Evolutionary conservation across 30 jellyfish, hydroid and myxozoan species (phyloP), one percentile per base, ranked within the genome.

Genomic region (Aurelia sp.): DNA sequence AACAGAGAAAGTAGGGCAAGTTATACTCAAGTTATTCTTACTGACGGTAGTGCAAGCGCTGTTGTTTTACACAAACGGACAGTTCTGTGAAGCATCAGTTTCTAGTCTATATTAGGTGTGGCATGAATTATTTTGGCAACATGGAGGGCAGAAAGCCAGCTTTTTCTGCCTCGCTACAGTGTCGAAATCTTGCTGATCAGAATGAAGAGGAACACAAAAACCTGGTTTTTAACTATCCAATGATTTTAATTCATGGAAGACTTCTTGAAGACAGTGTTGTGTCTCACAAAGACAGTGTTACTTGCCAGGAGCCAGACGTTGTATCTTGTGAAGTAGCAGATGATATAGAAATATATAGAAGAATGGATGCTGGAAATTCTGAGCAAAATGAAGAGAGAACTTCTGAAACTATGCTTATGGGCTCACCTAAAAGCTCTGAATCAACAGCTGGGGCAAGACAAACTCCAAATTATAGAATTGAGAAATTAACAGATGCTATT

Each of bases 241-340:
- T 81, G 22, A 19, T 81, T 33, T 59, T 66, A 22, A n/a, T 81
- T 53, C 79, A 16, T 66, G 91, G 91, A 41, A 12, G 22, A 24
- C 20, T 80, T 41, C 20, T 4, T 17, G 79, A 78, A 20, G 78
- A 17, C 31, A 30, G 22, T 78, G 78, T 24, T 2, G 15, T 8
- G 18, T 15, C 68, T 4, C 33, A 33, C 12, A 61, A 18, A 31
- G 74, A 21, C 63, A 41, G 47, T 17, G 16, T 20, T 10, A 5
- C 10, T 21, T 18, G 10, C 13, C 10, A n/a, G 5, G 16, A 59
- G 33, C 24, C 6, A 4, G 69, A 13, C 12, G 27, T 18, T 59
- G 69, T 8, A 59, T 4, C 24, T 59, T 59, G 24, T n/a, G 33
- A 13, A 33, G 16, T 21, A n/a, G 16, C 24, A 59, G 33, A 8